These are phyloP conservation scores for Scolopax rusticola DNA, from an alignment of 2,797 vertebrate genomes.

Conservation along the genomic window DNA sequence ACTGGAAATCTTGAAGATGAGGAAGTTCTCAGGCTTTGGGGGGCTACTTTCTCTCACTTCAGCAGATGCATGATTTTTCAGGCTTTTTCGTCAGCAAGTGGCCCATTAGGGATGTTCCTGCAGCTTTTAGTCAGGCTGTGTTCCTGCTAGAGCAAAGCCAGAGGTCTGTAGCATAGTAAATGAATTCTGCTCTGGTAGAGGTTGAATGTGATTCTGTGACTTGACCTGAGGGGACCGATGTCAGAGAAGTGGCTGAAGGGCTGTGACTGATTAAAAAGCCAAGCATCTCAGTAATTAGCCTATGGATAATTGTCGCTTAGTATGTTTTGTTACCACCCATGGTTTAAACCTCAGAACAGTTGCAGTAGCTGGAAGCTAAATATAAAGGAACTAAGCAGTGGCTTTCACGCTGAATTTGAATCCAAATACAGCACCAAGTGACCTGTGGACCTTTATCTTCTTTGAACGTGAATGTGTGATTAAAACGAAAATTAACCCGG, in stretches of 20 bases:
- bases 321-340: neutral
- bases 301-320: neutral
- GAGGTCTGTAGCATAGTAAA: neutral
- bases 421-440: neutral
- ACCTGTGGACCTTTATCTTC: neutral
- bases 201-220: neutral
- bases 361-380: neutral
- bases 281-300: neutral
- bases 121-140: neutral
- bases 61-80: neutral
- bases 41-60: neutral
- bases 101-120: neutral
- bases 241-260: neutral
- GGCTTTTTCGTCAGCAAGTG: neutral
- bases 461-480: neutral
- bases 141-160: neutral
- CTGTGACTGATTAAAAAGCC: neutral
- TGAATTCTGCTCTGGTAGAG: neutral
- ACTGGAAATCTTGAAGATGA: neutral
- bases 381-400: neutral
- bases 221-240: neutral
- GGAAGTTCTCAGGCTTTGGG: neutral
- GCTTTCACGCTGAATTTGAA: neutral
- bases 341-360: neutral
- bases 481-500: conserved; percentile 3